Conservation (phyloP, 2,113 vertebrate genomes). For the Seriola rivoliana region DNA sequence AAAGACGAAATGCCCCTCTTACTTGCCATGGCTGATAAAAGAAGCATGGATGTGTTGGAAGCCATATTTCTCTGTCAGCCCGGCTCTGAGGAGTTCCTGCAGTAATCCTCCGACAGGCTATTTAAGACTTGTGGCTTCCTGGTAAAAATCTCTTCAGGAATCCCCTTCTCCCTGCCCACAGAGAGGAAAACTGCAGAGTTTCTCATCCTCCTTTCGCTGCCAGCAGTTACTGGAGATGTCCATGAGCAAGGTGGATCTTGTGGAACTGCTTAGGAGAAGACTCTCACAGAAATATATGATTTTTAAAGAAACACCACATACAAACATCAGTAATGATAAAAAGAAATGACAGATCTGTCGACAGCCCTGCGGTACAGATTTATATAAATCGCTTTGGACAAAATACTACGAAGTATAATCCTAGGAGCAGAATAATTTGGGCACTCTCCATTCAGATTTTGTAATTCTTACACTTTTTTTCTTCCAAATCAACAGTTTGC, state of each 20-base stretch:
- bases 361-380: neutral
- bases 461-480: neutral
- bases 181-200: neutral
- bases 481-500: conserved; percentile 17
- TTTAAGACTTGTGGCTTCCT: conserved; percentile 66
- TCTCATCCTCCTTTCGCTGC: neutral
- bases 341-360: neutral
- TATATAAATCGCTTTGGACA: neutral
- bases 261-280: neutral
- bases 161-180: conserved; percentile 7
- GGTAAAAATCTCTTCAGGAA: conserved; percentile 44
- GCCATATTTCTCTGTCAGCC: conserved; percentile 45
- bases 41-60: conserved; percentile 44
- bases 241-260: conserved; percentile 11
- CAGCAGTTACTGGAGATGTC: neutral
- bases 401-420: neutral
- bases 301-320: neutral
- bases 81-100: conserved; percentile 48
- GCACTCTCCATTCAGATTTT: neutral
- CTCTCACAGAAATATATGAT: neutral
- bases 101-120: conserved; percentile 55
- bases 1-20: conserved; percentile 1
- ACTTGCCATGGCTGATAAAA: conserved; percentile 55
- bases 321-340: neutral
- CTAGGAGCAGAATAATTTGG: neutral